Percentiles rank a stretch among this genome's conserved stretches.
Conservation (phyloP, 2,113 vertebrate genomes). For the Prolemur simus region DNA sequence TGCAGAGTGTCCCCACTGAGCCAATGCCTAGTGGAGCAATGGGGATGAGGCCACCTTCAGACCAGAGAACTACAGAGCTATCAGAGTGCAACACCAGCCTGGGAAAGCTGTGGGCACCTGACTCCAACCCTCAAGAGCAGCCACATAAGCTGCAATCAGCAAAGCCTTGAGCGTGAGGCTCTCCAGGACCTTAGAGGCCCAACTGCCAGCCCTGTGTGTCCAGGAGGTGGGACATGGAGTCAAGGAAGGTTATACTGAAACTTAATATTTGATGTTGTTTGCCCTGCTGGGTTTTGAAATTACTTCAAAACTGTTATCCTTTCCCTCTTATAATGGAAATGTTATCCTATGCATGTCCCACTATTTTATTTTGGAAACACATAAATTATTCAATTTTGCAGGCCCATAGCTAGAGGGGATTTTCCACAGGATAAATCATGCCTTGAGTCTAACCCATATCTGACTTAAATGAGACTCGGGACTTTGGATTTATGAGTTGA, state of each 20-base stretch:
- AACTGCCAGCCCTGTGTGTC: neutral
- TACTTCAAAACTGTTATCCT: neutral
- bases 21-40: neutral
- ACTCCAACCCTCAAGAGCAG: neutral
- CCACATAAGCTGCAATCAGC: neutral
- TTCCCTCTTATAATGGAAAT: neutral
- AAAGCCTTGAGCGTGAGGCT: neutral
- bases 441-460: neutral
- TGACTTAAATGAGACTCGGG: neutral
- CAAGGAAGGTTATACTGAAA: neutral
- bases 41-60: neutral
- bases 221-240: neutral
- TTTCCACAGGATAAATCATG: neutral
- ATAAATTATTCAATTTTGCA: neutral
- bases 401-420: neutral
- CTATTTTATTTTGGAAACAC: neutral
- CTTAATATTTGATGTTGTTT: neutral
- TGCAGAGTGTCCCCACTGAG: neutral
- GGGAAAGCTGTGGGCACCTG: neutral
- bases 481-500: neutral
- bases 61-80: neutral
- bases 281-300: neutral
- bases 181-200: neutral
- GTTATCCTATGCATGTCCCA: neutral
- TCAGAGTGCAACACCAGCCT: neutral